These are phyloP conservation scores for Dryocosmus kuriphilus DNA, from an alignment of 2,888 invertebrate species.

Conservation along the genomic window DNA sequence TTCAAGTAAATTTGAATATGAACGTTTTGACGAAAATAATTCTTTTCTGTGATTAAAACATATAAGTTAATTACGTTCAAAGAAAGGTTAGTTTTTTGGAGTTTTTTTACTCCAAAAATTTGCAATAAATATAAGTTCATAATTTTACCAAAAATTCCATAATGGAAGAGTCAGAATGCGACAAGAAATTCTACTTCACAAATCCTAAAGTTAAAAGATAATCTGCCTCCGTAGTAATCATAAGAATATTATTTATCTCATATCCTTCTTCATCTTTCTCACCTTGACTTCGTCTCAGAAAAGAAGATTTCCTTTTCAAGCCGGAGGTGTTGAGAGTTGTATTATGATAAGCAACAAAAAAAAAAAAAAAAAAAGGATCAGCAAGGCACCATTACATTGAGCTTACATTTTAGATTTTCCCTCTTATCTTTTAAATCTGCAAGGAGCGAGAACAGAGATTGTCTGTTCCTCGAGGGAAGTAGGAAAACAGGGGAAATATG, in stretches of 20 bases:
- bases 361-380: not conserved
- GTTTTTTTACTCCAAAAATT: too few species aligned
- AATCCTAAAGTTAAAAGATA: too few species aligned
- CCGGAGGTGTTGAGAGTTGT: not conserved
- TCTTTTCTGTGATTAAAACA: too few species aligned
- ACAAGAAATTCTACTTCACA: too few species aligned
- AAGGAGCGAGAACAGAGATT: not conserved
- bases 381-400: not conserved
- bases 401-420: not conserved
- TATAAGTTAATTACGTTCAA: too few species aligned
- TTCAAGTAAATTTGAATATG: too few species aligned
- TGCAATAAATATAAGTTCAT: too few species aligned
- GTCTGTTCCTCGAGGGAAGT: not conserved
- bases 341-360: not conserved
- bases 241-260: not conserved
- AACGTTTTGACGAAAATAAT: too few species aligned
- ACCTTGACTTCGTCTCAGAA: not conserved
- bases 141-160: too few species aligned
- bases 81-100: too few species aligned
- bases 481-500: conserved; percentile 22
- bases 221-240: too few species aligned
- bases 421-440: conserved; percentile 28
- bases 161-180: too few species aligned
- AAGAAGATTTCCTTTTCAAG: not conserved
- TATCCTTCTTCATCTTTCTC: not conserved